Conservation (phyloP, 2,888 invertebrate genomes). For the Asteroscopus sphinx region DNA sequence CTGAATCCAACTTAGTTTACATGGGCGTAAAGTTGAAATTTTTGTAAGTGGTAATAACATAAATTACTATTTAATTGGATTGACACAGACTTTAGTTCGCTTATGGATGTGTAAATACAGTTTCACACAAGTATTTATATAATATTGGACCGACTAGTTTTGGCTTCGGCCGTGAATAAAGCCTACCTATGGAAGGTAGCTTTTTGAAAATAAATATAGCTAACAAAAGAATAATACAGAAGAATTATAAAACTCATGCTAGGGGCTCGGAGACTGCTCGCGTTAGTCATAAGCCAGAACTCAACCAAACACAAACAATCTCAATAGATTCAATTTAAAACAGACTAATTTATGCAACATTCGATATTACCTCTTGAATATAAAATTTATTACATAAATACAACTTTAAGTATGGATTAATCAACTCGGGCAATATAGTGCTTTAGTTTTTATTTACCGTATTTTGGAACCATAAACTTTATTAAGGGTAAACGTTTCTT, state of each 20-base stretch:
- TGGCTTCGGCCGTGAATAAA: too few relatives aligned
- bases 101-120: too few relatives aligned
- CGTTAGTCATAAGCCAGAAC: neutral
- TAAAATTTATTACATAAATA: neutral
- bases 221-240: too few relatives aligned
- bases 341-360: neutral
- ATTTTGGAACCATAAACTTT: constrained; percentile 8
- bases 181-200: too few relatives aligned
- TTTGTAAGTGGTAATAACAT: too few relatives aligned
- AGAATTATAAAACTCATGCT: too few relatives aligned
- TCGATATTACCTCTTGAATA: neutral
- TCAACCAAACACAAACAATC: neutral
- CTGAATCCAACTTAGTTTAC: too few relatives aligned
- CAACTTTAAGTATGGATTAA: neutral
- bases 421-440: neutral
- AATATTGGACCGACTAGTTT: neutral
- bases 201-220: too few relatives aligned
- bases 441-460: neutral
- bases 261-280: neutral
- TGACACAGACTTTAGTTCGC: too few relatives aligned
- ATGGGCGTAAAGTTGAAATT: too few relatives aligned
- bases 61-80: too few relatives aligned
- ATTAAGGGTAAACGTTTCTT: too few relatives aligned
- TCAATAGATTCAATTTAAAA: neutral
- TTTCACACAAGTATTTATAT: neutral